A percentile compares a stretch with the other conserved stretches of the same genome.
Evolutionary conservation across 2,797 vertebrate genomes (phyloP).

Genomic region (Scleropages formosus): DNA sequence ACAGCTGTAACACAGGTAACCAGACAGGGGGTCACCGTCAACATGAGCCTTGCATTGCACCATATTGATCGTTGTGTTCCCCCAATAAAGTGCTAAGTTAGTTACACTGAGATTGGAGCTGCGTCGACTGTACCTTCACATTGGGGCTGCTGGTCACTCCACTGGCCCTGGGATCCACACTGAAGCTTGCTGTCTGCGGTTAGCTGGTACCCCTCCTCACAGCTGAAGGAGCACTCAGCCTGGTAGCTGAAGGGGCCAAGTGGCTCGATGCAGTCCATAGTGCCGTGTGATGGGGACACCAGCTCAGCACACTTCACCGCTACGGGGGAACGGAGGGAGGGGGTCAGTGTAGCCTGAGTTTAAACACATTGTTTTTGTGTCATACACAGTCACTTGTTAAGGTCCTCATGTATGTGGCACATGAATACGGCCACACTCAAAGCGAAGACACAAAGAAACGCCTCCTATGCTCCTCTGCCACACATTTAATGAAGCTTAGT

Average conservation of each 20-base stretch:
- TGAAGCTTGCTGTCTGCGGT: slow-evolving; percentile 36
- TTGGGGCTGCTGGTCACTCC: slow-evolving; percentile 19
- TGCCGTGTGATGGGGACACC: background rate
- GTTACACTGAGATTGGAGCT: background rate
- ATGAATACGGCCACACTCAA: too few species aligned
- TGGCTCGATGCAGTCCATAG: slow-evolving; percentile 52
- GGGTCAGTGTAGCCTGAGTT: background rate
- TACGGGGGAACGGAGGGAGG: background rate
- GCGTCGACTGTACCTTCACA: slow-evolving; percentile 31
- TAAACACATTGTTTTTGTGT: too few species aligned
- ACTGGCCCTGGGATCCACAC: slow-evolving; percentile 42
- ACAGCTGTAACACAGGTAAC: slow-evolving; percentile 29
- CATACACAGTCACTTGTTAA: too few species aligned
- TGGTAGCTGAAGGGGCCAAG: slow-evolving; percentile 51
- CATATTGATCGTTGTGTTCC: background rate
- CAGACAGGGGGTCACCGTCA: background rate
- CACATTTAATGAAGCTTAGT: too few species aligned
- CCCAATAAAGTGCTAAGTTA: too few species aligned
- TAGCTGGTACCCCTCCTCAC: slow-evolving; percentile 47
- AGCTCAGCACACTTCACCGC: slow-evolving; percentile 1
- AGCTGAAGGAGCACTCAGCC: slow-evolving; percentile 52
- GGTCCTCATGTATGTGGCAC: too few species aligned
- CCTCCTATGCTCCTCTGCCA: too few species aligned
- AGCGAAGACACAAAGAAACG: too few species aligned
- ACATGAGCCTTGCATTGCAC: too few species aligned